Percentiles rank a stretch among this genome's conserved stretches.
Conservation (phyloP, 2,113 vertebrate genomes). For the Accipiter cooperii region DNA sequence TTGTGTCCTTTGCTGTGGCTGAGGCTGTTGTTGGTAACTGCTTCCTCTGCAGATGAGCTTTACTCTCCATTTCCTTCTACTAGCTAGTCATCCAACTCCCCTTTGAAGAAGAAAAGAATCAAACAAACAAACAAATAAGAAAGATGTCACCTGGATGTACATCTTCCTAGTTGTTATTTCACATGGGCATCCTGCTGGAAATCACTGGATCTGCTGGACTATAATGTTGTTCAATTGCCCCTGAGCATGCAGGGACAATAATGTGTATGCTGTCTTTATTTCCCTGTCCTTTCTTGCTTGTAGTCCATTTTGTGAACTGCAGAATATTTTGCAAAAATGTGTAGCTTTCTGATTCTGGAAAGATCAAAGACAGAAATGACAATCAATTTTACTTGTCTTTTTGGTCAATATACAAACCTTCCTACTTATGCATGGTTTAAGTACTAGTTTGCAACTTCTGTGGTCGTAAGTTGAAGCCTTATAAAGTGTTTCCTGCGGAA, state of each 20-base stretch:
- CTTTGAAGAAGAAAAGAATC: neutral
- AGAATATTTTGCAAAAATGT: neutral
- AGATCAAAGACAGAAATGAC: neutral
- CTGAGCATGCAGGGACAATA: neutral
- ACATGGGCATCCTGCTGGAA: neutral
- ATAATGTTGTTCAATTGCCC: neutral
- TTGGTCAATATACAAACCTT: neutral
- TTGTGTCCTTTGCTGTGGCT: neutral
- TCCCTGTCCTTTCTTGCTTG: neutral
- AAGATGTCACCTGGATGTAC: neutral
- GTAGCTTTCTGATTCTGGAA: neutral
- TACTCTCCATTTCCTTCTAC: neutral
- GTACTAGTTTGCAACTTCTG: constrained; percentile 49
- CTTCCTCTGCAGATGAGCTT: neutral
- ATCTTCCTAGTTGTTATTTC: neutral
- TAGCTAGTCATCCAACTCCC: neutral
- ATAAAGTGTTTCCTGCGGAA: constrained; percentile 70
- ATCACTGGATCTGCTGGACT: neutral
- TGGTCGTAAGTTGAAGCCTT: constrained; percentile 64
- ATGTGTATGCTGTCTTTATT: neutral
- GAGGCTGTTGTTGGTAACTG: neutral
- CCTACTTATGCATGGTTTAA: neutral
- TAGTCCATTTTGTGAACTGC: neutral
- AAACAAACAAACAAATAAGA: neutral
- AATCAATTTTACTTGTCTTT: neutral